Percentiles rank a stretch among this genome's conserved stretches.
phyloP scores from a whole-genome alignment of 2,888 invertebrate genomes.

The Mythimna pallens region DNA sequence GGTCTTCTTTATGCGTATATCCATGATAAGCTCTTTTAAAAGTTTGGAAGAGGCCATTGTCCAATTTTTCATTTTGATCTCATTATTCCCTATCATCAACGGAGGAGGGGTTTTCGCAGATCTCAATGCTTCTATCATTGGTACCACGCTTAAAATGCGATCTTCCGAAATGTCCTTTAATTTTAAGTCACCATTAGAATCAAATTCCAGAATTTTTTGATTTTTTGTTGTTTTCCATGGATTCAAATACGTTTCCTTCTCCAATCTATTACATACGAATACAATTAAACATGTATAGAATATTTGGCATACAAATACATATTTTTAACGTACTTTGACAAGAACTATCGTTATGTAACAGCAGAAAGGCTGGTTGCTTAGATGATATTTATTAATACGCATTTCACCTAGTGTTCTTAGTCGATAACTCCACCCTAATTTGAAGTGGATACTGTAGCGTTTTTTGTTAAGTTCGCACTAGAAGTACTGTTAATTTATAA shows the following conservation, averaged over 20 bases:
- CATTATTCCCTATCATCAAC: not conserved
- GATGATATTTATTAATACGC: not conserved
- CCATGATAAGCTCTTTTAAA: not conserved
- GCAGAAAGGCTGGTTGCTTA: not conserved
- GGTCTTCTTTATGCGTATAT: not conserved
- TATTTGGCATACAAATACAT: constrained; percentile 6
- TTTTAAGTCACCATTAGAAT: constrained; percentile 68
- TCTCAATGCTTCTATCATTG: constrained; percentile 40
- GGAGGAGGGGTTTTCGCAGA: not conserved
- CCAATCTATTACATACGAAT: constrained; percentile 62
- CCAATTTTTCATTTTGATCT: not conserved
- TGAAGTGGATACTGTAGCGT: not conserved
- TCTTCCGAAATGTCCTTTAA: constrained; percentile 52
- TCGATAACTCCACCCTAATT: constrained; percentile 16
- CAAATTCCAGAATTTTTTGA: constrained; percentile 75
- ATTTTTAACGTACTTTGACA: not conserved
- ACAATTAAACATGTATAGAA: constrained; percentile 31
- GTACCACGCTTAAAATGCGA: constrained; percentile 60
- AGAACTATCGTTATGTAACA: not conserved
- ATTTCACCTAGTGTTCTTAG: not conserved
- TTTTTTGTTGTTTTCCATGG: constrained; percentile 75
- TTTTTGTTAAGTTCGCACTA: not conserved
- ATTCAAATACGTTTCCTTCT: constrained; percentile 69
- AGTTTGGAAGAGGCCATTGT: not conserved
- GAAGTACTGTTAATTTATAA: not conserved